Base-by-base conservation (phyloP, 2,888 invertebrate genomes). In the Rhyacophila evoluta region DNA sequence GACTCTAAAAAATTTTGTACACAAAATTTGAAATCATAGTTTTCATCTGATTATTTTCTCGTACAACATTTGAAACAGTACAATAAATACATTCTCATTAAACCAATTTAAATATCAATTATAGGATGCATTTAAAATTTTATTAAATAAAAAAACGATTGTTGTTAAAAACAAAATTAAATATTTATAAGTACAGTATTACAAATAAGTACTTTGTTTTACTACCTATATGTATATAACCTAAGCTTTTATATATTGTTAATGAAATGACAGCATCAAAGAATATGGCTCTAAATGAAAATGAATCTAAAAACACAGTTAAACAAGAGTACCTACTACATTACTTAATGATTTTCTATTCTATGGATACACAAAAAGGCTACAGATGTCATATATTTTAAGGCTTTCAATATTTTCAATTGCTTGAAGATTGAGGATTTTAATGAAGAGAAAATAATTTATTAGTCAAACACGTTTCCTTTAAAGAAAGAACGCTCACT, bases 1-100 rank as follows among this genome's bases (percentile, higher is more conserved):
- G 55, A 55, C 19, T 55, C 55, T 55, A 55, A 55, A 55, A 55
- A 55, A 55, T 55, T 55, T 55, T 55, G 55, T 55, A 55, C 55
- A 55, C 55, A 55, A 55, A 55, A 55, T 55, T 55, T 55, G 15
- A 55, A 55, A 55, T 55, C 55, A 55, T 55, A 55, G 55, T 19
- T 55, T 55, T 55, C 19, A 55, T 25, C 25, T 10, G 55, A 55
- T 19, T 55, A 55, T 19, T 55, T 55, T 55, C 55, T 55, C 10
- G 55, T 55, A 55, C 55, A 25, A 55, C 55, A 55, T 55, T 55
- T 55, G 15, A 55, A 55, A 55, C 55, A 55, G 55, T 55, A 55
- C 55, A 55, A 55, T n/a, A 55, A 55, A 55, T 55, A 55, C 55
- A 55, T 55, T 55, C 55, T 55, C 55, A 55, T 19, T 55, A 55